A percentile compares a stretch with the other conserved stretches of the same genome.
These are phyloP conservation scores for Colossoma macropomum DNA, from an alignment of 2,113 vertebrate genomes.

Conservation along the genomic window DNA sequence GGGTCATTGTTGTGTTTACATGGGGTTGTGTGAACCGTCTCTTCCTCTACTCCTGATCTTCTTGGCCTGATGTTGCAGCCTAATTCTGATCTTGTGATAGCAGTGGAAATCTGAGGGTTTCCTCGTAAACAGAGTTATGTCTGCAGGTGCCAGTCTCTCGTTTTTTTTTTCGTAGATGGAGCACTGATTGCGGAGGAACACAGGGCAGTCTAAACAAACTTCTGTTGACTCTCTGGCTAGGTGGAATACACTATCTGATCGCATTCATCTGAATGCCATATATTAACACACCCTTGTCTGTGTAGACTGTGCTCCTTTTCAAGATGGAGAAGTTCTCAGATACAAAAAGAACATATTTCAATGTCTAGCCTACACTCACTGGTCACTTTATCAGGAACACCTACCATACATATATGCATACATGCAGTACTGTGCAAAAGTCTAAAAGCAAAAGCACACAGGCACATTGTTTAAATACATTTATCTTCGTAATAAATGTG, in stretches of 20 bases:
- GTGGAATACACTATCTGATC: not conserved
- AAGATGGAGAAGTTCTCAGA: not conserved
- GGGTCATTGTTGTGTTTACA: not conserved
- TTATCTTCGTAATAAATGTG: too few relatives aligned
- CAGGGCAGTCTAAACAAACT: constrained; percentile 41
- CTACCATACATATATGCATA: too few relatives aligned
- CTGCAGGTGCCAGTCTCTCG: constrained; percentile 2
- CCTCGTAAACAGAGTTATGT: constrained; percentile 30
- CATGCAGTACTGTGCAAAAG: too few relatives aligned
- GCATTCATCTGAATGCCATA: not conserved
- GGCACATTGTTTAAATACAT: too few relatives aligned
- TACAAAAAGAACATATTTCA: not conserved
- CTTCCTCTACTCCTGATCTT: not conserved
- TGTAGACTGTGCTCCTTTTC: not conserved
- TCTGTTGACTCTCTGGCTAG: not conserved
- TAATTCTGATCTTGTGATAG: constrained; percentile 24
- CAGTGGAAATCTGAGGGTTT: not conserved
- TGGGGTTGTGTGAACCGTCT: not conserved
- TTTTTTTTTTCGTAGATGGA: not conserved
- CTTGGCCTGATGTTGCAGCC: not conserved
- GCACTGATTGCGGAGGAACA: not conserved
- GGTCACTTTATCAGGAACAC: too few relatives aligned
- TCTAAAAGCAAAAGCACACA: too few relatives aligned
- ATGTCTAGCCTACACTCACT: too few relatives aligned
- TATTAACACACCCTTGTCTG: not conserved